phyloP scores from a whole-genome alignment of 2,888 invertebrate species.

The Acanthacorydalis orientalis region DNA sequence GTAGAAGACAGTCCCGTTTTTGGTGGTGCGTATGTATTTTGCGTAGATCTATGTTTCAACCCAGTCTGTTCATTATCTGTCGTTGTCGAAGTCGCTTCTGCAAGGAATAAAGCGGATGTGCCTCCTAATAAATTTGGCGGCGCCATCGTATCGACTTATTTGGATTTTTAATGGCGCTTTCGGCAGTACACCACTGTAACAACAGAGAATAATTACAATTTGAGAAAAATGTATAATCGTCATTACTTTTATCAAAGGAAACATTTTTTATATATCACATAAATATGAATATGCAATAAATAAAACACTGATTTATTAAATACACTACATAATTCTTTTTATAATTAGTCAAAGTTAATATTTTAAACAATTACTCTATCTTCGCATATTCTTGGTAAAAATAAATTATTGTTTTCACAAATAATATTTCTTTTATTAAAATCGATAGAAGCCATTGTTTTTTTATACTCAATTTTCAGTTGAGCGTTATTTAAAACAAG shows the following conservation, averaged over 20 bases:
- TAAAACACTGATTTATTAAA: conserved; percentile 4
- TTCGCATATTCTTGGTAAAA: no score
- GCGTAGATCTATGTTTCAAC: not conserved
- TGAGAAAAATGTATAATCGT: not conserved
- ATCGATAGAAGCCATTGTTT: no score
- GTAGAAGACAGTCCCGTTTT: not conserved
- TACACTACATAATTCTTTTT: no score
- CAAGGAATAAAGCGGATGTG: conserved; percentile 34
- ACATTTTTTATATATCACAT: not conserved
- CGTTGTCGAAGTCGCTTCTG: conserved; percentile 22
- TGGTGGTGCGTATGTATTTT: not conserved
- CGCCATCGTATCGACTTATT: conserved; percentile 25
- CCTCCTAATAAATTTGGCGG: conserved; percentile 41
- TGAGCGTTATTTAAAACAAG: no score
- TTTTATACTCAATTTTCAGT: no score
- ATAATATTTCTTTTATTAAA: no score
- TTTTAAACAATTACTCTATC: no score
- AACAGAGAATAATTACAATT: not conserved
- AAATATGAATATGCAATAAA: not conserved
- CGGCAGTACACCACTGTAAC: not conserved
- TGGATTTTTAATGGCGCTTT: not conserved
- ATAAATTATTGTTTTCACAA: no score
- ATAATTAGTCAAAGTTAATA: no score
- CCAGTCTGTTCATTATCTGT: no score
- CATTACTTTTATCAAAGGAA: not conserved